Percentiles rank a stretch among this genome's conserved stretches.
phyloP scores from a whole-genome alignment of 2,888 invertebrate genomes.

The Temnothorax unifasciatus region DNA sequence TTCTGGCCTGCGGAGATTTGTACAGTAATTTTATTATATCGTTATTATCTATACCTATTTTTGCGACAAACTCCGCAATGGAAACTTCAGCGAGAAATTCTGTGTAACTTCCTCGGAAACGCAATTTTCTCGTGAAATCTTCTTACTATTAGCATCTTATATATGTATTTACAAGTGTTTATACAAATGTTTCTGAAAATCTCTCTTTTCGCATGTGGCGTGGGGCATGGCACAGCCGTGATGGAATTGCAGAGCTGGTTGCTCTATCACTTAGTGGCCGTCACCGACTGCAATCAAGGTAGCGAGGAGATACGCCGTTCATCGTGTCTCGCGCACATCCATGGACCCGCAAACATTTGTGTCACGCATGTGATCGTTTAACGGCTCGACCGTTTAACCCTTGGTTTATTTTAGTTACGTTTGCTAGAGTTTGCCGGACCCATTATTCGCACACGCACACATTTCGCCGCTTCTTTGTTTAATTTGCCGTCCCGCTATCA shows the following conservation, averaged over 20 bases:
- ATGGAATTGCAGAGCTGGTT: conserved; percentile 86
- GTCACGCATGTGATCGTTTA: conserved; percentile 8
- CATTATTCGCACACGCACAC: conserved; percentile 65
- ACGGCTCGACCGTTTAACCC: conserved; percentile 13
- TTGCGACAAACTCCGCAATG: not conserved
- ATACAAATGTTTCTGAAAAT: conserved; percentile 2
- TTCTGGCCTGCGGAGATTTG: no score
- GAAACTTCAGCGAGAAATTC: not conserved
- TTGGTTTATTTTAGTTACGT: conserved; percentile 78
- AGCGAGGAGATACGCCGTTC: conserved; percentile 47
- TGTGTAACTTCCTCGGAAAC: not conserved
- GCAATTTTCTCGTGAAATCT: not conserved
- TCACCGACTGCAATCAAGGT: conserved; percentile 86
- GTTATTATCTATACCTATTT: no score
- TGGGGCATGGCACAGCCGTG: conserved; percentile 85
- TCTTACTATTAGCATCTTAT: not conserved
- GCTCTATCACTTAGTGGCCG: conserved; percentile 85
- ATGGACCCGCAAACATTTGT: conserved; percentile 32
- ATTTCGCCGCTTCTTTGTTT: conserved; percentile 77
- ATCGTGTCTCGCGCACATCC: not conserved
- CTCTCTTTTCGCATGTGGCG: conserved; percentile 82
- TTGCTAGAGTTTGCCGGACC: conserved; percentile 79
- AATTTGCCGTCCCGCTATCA: conserved; percentile 81
- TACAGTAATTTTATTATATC: no score
- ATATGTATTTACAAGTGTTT: not conserved